These are phyloP conservation scores for Chironomus tepperi DNA, from an alignment of 1,140 invertebrate genomes.

Conservation along the genomic window DNA sequence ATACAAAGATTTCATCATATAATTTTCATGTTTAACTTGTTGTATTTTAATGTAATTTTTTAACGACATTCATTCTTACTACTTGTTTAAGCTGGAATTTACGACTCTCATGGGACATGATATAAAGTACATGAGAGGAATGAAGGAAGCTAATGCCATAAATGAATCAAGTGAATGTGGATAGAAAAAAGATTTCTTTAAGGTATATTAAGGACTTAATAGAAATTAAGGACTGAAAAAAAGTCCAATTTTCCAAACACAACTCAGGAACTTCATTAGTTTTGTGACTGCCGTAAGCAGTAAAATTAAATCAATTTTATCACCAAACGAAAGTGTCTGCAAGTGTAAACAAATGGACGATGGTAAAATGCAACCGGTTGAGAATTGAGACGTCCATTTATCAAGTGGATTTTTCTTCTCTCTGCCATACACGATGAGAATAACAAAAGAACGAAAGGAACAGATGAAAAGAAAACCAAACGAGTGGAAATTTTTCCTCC, in stretches of 20 bases:
- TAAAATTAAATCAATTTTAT: slow-evolving; percentile 23
- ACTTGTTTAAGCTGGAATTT: background rate
- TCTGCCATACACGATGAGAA: background rate
- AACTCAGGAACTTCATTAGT: slow-evolving; percentile 7
- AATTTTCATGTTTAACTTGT: slow-evolving; percentile 14
- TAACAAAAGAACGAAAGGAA: background rate
- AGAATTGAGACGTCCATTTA: background rate
- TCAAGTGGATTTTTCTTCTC: background rate
- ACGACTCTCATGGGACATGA: background rate
- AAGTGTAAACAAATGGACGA: slow-evolving; percentile 19
- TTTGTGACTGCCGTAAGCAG: slow-evolving; percentile 11
- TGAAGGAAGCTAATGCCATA: background rate
- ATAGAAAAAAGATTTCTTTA: background rate
- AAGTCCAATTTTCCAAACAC: background rate
- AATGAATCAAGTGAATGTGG: background rate
- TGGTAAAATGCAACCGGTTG: slow-evolving; percentile 17
- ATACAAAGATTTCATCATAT: background rate
- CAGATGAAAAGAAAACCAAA: background rate
- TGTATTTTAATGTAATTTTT: slow-evolving; percentile 15
- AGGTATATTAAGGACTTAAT: background rate
- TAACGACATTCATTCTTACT: background rate
- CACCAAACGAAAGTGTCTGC: background rate
- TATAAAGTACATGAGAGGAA: background rate
- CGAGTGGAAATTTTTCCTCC: background rate
- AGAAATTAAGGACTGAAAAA: background rate